Conservation (phyloP, 2,888 invertebrate species). For the Polymixis lichenea region DNA sequence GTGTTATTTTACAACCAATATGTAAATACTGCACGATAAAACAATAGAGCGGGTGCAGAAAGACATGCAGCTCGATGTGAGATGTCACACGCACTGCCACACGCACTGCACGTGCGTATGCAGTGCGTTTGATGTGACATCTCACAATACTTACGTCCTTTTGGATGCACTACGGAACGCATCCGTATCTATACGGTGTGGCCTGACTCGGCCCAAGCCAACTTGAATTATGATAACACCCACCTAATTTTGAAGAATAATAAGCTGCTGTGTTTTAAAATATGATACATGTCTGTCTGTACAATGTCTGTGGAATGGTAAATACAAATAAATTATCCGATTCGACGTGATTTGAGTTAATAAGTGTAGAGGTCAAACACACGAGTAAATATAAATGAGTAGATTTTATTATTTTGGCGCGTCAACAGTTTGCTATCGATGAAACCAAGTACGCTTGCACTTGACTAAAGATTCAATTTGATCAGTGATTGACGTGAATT, state of each 20-base stretch:
- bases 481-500: constrained; percentile 7
- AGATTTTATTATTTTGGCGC: not conserved
- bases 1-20: not conserved
- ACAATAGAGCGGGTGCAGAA: not conserved
- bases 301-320: not conserved
- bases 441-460: not conserved
- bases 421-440: not conserved
- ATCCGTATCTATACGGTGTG: not conserved
- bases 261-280: not conserved
- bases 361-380: not conserved
- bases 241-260: not conserved
- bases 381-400: not conserved
- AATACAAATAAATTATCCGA: not conserved
- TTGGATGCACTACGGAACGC: not conserved
- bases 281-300: not conserved
- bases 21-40: not conserved
- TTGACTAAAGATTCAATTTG: constrained; percentile 2
- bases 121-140: not conserved
- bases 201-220: not conserved
- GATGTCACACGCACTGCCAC: not conserved
- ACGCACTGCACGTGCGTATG: no score
- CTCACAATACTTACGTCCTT: not conserved
- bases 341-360: constrained; percentile 1
- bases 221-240: not conserved
- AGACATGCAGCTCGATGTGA: not conserved